Base-by-base conservation (phyloP, 2,888 invertebrate species). In the Oligia fasciuncula region DNA sequence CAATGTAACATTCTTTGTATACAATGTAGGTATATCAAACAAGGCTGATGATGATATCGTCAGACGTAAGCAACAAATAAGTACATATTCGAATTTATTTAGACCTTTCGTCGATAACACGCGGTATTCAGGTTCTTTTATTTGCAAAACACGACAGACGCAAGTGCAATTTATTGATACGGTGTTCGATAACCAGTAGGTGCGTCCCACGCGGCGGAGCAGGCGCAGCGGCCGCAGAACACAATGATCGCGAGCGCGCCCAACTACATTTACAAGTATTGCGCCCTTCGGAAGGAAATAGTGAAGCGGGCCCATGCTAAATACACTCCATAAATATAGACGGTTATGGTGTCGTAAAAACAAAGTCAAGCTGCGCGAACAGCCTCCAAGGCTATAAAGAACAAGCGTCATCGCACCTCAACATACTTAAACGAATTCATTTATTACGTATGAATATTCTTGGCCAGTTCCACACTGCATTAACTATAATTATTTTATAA, bases 91-190 rank as follows among this genome's bases (percentile, higher is more conserved):
- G 93, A 95, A 96, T 96, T 96, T 96, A 96, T 96, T 95, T 94
- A 93, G 94, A 94, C 94, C 93, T 93, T 95, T 94, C 92, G 93
- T 93, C 94, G 96, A 96, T 96, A 96, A 94, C 94, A 92, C 91
- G 91, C 91, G 91, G 93, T 91, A 92, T 92, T 92, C 91, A 79
- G 83, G 91, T 95, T 94, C 94, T 96, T 96, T 96, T 96, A 95
- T 95, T 96, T 95, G 92, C 92, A 89, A 92, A 93, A 94, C 94
- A 94, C 93, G 94, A 94, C 93, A 90, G 93, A 94, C 93, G 93
- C 95, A 94, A 95, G 94, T 95, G 94, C 95, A 96, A 97, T 96
- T 97, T 96, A 97, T 97, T 96, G 95, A 95, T 95, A 93, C 94
- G 91, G 94, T 93, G 93, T 92, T 92, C 94, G 96, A 96, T 96